Conservation (phyloP, 2,888 invertebrate species). For the Pachliopta kotzebuea region DNA sequence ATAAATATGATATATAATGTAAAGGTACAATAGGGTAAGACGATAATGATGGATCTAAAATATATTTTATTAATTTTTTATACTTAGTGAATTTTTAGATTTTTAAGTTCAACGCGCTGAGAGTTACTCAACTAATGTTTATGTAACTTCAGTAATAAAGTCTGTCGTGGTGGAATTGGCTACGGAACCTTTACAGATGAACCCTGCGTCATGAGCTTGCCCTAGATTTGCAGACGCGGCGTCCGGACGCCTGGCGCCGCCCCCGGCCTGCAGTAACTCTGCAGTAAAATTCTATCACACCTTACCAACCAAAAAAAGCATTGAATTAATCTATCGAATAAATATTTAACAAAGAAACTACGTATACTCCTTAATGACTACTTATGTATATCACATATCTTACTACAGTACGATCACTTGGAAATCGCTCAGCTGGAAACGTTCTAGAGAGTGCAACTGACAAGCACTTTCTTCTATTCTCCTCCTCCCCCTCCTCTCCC, state of each 20-base stretch:
- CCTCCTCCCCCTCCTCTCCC: background rate
- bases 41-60: too few species aligned
- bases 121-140: too few species aligned
- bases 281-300: slow-evolving; percentile 1
- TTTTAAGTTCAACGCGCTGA: too few species aligned
- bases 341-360: background rate
- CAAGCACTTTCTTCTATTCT: slow-evolving; percentile 10
- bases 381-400: background rate
- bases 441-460: slow-evolving; percentile 30
- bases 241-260: slow-evolving; percentile 35
- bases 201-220: slow-evolving; percentile 14
- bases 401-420: slow-evolving; percentile 36
- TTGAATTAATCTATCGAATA: background rate
- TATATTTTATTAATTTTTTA: too few species aligned
- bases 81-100: too few species aligned
- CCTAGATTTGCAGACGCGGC: slow-evolving; percentile 31
- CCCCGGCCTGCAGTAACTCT: background rate
- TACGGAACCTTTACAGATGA: background rate
- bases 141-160: too few species aligned
- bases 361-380: background rate
- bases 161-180: slow-evolving; percentile 13
- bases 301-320: background rate
- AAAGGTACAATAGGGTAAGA: too few species aligned
- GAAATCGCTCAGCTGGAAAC: slow-evolving; percentile 42
- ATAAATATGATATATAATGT: too few species aligned